Percentiles rank a stretch among this genome's conserved stretches.
Conservation (phyloP, 2,888 invertebrate species). For the Trachelus iudaicus region DNA sequence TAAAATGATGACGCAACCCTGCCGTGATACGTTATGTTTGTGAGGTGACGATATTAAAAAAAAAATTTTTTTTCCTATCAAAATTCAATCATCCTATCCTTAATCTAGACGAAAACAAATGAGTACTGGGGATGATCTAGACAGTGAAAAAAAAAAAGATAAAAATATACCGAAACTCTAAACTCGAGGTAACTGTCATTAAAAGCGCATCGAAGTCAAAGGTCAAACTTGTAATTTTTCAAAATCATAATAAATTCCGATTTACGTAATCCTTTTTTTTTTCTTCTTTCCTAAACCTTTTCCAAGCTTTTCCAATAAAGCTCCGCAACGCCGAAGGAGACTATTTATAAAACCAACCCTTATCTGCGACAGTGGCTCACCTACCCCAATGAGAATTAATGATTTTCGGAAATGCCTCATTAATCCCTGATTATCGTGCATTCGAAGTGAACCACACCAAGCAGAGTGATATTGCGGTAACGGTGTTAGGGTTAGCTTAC, state of each 20-base stretch:
- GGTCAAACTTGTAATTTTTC: not conserved
- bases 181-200: too few relatives aligned
- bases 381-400: not conserved
- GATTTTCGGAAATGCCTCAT: not conserved
- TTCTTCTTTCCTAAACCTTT: too few relatives aligned
- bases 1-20: too few relatives aligned
- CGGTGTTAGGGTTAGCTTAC: not conserved
- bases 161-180: too few relatives aligned
- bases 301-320: not conserved
- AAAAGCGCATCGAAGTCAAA: not conserved
- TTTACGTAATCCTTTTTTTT: not conserved
- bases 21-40: too few relatives aligned
- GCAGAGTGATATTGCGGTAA: not conserved
- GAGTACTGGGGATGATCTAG: too few relatives aligned
- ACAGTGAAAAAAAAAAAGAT: too few relatives aligned
- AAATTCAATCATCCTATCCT: too few relatives aligned
- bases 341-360: not conserved
- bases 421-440: not conserved
- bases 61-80: too few relatives aligned
- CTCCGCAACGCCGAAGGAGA: not conserved
- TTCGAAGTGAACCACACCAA: not conserved
- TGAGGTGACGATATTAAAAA: too few relatives aligned
- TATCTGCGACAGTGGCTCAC: not conserved
- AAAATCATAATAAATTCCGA: not conserved
- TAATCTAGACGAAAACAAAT: too few relatives aligned